A percentile compares a stretch with the other conserved stretches of the same genome.
Conservation (phyloP, 1,140 invertebrate genomes). For the Drepana arcuata region DNA sequence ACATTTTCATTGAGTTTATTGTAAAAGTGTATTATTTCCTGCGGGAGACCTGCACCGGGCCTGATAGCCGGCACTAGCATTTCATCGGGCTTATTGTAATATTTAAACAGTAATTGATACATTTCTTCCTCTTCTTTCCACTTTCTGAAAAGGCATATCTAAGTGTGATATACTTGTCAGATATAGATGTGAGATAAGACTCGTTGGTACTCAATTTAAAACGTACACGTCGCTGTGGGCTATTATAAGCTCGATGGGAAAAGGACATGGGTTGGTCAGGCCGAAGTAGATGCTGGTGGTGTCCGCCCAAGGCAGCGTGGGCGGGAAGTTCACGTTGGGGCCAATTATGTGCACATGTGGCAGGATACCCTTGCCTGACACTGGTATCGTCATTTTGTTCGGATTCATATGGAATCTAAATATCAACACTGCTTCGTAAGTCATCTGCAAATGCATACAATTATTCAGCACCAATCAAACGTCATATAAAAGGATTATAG, state of each 20-base stretch:
- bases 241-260: slow-evolving; percentile 58
- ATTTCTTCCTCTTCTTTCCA: slow-evolving; percentile 60
- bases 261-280: slow-evolving; percentile 55
- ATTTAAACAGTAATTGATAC: slow-evolving; percentile 45
- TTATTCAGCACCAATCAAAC: too few species aligned
- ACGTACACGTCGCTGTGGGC: slow-evolving; percentile 56
- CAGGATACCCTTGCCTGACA: slow-evolving; percentile 43
- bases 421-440: slow-evolving; percentile 47
- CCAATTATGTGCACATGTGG: slow-evolving; percentile 55
- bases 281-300: slow-evolving; percentile 52
- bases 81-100: slow-evolving; percentile 55
- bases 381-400: slow-evolving; percentile 46
- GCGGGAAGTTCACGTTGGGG: slow-evolving; percentile 40
- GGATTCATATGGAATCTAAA: slow-evolving; percentile 65
- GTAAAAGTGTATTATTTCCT: slow-evolving; percentile 38
- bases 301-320: slow-evolving; percentile 54
- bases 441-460: slow-evolving; percentile 44
- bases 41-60: slow-evolving; percentile 37
- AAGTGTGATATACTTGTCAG: too few species aligned
- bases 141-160: too few species aligned
- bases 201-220: too few species aligned
- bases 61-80: slow-evolving; percentile 47
- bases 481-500: too few species aligned
- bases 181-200: too few species aligned
- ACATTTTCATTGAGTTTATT: slow-evolving; percentile 34